phyloP scores from a whole-genome alignment of 37 sponge, comb jelly and placozoan genomes.

The Crambe crambe region DNA sequence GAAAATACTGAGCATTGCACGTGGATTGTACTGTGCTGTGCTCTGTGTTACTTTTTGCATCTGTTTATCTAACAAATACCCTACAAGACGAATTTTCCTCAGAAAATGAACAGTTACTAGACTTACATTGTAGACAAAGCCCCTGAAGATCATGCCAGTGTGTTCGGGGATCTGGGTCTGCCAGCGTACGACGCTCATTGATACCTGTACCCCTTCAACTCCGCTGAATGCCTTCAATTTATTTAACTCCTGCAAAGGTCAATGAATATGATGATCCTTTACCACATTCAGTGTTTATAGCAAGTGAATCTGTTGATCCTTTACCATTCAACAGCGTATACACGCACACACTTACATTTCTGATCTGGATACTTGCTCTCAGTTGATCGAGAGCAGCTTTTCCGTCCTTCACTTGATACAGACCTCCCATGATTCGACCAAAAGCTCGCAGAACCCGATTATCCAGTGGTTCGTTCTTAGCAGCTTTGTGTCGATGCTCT shows the following conservation, averaged over 20 bases:
- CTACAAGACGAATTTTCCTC: no score
- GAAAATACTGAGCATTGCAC: no score
- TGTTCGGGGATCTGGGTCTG: conserved; percentile 30
- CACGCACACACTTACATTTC: conserved; percentile 30
- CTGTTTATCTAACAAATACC: no score
- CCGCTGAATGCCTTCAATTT: conserved; percentile 32
- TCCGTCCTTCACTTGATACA: conserved; percentile 39
- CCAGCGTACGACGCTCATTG: conserved; percentile 45
- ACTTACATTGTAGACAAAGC: conserved; percentile 69
- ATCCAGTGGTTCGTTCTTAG: conserved; percentile 51
- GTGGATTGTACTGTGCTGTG: no score
- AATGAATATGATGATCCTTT: conserved; percentile 1
- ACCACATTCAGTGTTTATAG: not conserved
- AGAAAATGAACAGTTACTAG: no score
- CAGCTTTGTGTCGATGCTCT: conserved; percentile 16
- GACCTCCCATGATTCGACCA: conserved; percentile 1
- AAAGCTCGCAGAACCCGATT: conserved; percentile 66
- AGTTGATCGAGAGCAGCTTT: conserved; percentile 53
- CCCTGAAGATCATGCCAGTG: conserved; percentile 70
- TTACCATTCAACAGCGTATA: no score
- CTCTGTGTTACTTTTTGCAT: no score
- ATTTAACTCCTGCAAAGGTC: conserved; percentile 29
- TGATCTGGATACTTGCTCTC: conserved; percentile 27
- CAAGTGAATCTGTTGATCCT: not conserved
- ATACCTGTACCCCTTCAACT: conserved; percentile 38